Base-by-base conservation (phyloP, 1,140 invertebrate species). In the Trichonephila clavata region DNA sequence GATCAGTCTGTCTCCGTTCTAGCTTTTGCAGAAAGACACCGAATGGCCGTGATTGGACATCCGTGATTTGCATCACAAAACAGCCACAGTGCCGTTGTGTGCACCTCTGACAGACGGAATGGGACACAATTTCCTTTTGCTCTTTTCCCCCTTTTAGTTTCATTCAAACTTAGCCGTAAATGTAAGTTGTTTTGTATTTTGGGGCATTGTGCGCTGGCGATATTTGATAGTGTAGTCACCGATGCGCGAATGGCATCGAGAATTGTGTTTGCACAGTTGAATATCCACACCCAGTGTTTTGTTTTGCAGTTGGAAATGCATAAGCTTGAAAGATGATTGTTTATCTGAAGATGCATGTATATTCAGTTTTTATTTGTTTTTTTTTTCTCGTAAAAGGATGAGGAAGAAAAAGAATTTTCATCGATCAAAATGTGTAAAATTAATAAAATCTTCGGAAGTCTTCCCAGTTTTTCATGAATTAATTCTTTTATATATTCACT, bases 61-160 rank as follows among this genome's bases (percentile, higher is more conserved):
- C 21, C 43, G 57, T 59, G 43, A 84, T 84, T 84, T 84, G 81
- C 81, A 84, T 84, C 21, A 59, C 43, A 84, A 84, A 50, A 27
- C 21, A 43, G 43, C 18, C 43, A 5, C 8, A 32, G n/a, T n/a
- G 57, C 50, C 81, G 43, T 59, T 84, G 81, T 84, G 57, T 84
- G 18, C 57, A 39, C 68, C 68, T 77, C 27, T 77, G 60, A 61
- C 60, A 61, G 60, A 61, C 60, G 60, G 60, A 50, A 50, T 50
- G 8, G 65, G n/a, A 32, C 27, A 16, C 32, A 77, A 77, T 77
- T 77, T 77, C 24, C 68, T 27, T 39, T 27, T 27, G 27, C 27
- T 27, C 27, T 24, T 68, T 68, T 68, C 7, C 65, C 65, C 65
- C 65, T 14, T 68, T 68, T 14, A 13, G 65, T n/a, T 68, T 68